Base-by-base conservation (phyloP, 2,113 vertebrate species). In the Gnathonemus echidnorhynchus region DNA sequence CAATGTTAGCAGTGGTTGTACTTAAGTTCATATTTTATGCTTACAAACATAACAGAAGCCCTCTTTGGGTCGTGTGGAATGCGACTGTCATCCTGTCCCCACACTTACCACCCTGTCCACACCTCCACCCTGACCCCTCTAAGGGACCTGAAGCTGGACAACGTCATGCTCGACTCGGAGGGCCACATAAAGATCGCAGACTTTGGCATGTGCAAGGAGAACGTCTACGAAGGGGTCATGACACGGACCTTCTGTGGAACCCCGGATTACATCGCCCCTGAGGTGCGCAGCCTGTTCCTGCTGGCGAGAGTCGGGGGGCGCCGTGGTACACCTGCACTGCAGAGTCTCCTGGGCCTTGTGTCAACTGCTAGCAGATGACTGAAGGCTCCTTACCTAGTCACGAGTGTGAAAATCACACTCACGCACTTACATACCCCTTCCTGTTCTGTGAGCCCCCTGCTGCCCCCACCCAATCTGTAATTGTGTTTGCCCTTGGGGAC, bases 171-270 rank as follows among this genome's bases (percentile, higher is more conserved):
- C 94, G 97, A 97, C 90, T 95, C 95, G 0, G 96, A 97, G 93
- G 97, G 97, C 27, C 97, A 97, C 88, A 97, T 97, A 84, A 97
- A 97, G 93, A 97, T 97, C 10, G 97, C 97, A 8, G 97, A 97
- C 90, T 97, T 97, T n/a, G 97, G 97, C 39, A 97, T 97, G 97
- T 97, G 96, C 93, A 97, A 97, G 91, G 97, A 97, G 0, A 95
- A 96, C 58, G 96, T 97, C 95, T 92, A 94, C n/a, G 93, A 97
- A 0, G 96, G 93, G 24, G 96, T 96, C 88, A 96, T 96, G 0
- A 97, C 97, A 35, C 94, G 97, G 91, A 97, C 97, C 89, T 97
- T 97, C 95, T 97, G 97, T 27, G 97, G 97, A 90, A 97, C 97
- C 88, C 97, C 97, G 2, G 97, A 97, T 92, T 97, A 97, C 92